These are phyloP conservation scores for Bovichtus variegatus DNA, from an alignment of 2,797 vertebrate species.

Conservation along the genomic window DNA sequence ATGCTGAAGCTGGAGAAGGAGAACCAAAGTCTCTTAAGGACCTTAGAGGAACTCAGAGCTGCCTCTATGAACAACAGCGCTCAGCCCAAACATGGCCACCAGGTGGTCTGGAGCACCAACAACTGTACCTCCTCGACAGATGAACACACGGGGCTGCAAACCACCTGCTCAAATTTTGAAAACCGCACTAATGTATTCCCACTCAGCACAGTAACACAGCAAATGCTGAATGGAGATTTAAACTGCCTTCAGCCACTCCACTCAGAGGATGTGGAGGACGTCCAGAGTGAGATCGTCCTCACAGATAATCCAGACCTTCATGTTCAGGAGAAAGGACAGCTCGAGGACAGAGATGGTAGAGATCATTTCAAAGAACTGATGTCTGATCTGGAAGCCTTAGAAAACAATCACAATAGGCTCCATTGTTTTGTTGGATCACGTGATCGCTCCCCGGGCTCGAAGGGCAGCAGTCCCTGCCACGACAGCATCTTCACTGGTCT, in stretches of 20 bases:
- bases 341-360: conserved; percentile 82
- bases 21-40: conserved; percentile 92
- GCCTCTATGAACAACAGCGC: conserved; percentile 82
- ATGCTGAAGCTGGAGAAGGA: conserved; percentile 94
- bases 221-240: conserved; percentile 42
- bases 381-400: conserved; percentile 89
- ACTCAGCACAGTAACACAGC: conserved; percentile 1
- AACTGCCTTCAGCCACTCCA: conserved; percentile 80
- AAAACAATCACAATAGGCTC: conserved; percentile 87
- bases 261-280: conserved; percentile 80
- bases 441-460: conserved; percentile 73
- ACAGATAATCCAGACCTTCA: conserved; percentile 83
- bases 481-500: conserved; percentile 73
- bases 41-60: conserved; percentile 90
- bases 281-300: conserved; percentile 83
- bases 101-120: conserved; percentile 6
- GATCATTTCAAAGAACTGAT: conserved; percentile 80
- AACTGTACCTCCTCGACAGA: conserved; percentile 35
- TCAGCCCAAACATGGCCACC: conserved; percentile 42
- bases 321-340: conserved; percentile 87
- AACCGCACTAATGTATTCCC: conserved; percentile 3
- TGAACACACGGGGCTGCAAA: conserved; percentile 14
- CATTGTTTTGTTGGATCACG: conserved; percentile 77
- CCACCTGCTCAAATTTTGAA: conserved; percentile 8
- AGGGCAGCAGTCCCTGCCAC: conserved; percentile 76